A percentile compares a stretch with the other conserved stretches of the same genome.
phyloP scores from a whole-genome alignment of 2,797 vertebrate genomes.

The Furcifer pardalis region DNA sequence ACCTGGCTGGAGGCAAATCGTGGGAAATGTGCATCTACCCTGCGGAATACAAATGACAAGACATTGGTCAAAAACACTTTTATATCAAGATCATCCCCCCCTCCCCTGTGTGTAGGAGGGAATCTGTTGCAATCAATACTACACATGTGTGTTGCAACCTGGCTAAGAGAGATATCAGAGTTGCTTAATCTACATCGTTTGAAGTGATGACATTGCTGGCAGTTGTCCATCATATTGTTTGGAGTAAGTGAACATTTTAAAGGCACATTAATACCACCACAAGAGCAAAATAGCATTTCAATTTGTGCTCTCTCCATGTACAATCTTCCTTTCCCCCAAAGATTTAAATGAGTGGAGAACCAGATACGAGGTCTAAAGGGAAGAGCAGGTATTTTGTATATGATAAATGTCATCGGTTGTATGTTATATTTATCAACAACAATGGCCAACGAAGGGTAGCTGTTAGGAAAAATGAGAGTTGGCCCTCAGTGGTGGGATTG shows the following conservation, averaged over 20 bases:
- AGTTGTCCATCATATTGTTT: background rate
- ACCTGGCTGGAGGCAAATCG: constrained; percentile 15
- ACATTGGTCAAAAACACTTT: constrained; percentile 7
- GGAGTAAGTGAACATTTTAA: background rate
- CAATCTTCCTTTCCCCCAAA: background rate
- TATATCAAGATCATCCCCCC: constrained; percentile 49
- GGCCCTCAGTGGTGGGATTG: background rate
- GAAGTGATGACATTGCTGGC: background rate
- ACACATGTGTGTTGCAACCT: constrained; percentile 14
- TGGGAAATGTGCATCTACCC: constrained; percentile 22
- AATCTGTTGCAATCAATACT: constrained; percentile 31
- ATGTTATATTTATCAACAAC: background rate
- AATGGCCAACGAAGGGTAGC: background rate
- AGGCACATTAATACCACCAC: background rate
- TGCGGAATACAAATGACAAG: constrained; percentile 19
- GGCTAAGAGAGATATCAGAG: background rate
- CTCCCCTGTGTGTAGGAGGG: constrained; percentile 8
- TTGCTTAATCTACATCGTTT: background rate
- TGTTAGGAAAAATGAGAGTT: background rate
- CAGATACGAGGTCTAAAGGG: no score
- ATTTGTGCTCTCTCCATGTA: background rate
- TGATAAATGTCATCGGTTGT: background rate
- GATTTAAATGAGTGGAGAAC: background rate
- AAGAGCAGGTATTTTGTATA: background rate
- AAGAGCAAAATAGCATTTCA: background rate